Conservation (phyloP, 2,113 vertebrate genomes). For the Ramphastos sulfuratus region DNA sequence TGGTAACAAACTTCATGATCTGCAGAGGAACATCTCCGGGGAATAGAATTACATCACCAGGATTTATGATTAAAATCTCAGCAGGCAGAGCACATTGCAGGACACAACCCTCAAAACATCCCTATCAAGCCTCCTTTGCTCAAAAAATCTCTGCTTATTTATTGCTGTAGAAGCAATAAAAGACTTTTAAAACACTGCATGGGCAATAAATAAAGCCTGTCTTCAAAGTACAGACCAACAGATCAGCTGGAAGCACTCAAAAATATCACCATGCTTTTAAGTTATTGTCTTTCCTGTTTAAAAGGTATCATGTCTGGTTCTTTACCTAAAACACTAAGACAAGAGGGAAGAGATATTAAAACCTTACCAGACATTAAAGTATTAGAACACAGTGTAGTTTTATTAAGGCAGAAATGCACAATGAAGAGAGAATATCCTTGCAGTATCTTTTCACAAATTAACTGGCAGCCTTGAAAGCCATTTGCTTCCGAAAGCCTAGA, state of each 20-base stretch:
- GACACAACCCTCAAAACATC: background rate
- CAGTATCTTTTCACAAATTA: constrained; percentile 12
- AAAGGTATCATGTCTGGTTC: constrained; percentile 1
- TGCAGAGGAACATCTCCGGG: background rate
- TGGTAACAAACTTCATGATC: background rate
- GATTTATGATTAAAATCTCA: background rate
- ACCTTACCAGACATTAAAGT: constrained; percentile 12
- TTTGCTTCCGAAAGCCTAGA: constrained; percentile 38
- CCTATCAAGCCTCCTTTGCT: background rate
- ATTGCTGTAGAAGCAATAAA: background rate
- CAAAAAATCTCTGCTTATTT: background rate
- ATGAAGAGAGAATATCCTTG: constrained; percentile 10
- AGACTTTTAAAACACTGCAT: background rate
- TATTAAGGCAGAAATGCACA: background rate
- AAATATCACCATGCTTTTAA: background rate
- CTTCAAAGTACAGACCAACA: background rate
- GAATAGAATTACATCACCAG: background rate
- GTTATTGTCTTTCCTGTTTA: background rate
- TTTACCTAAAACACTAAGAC: background rate
- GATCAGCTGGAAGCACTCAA: constrained; percentile 13
- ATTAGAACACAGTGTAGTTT: constrained; percentile 9
- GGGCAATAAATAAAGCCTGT: background rate
- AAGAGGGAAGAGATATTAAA: constrained; percentile 15
- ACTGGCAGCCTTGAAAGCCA: constrained; percentile 25
- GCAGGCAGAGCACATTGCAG: background rate